Evolutionary conservation across 2,888 invertebrate species (phyloP), one percentile per base, ranked within the genome.

Genomic region (Drosophila maculinotata): DNA sequence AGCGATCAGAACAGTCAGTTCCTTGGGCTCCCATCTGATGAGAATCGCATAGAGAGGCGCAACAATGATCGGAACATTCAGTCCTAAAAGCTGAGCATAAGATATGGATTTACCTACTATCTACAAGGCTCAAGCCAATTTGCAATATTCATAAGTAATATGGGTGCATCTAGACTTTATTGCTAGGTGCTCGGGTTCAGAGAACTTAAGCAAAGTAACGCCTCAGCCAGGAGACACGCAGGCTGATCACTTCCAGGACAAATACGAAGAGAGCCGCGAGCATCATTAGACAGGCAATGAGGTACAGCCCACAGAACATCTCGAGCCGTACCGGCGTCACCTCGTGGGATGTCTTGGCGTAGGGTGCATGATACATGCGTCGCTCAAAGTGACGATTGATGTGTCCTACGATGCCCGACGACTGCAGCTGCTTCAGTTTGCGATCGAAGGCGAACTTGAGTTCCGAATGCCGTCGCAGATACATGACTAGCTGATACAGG

Each of bases 401-500:
- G n/a, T 79, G 25, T 1, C 57, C 20, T 0, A 77, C 57, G n/a
- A 90, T 85, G 0, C 90, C 90, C 0, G 84, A 62, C 8, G 68
- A 57, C n/a, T 65, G 70, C 2, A 90, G 54, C 14, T 78, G 72
- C 52, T 79, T 78, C 0, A 90, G 56, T 31, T 83, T 86, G 6
- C 73, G 63, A 56, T 90, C 81, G 36, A 90, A 75, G n/a, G 59
- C 49, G 1, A 67, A 54, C 39, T 74, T 76, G 0, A 84, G 53
- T 1, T 86, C 63, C 0, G 90, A 89, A 28, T 89, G 78, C 5
- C 86, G 86, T 0, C 62, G 67, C 60, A 89, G 54, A 8, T 71
- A 89, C 69, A 90, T 79, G 10, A 79, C 86, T 51, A 80, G 44
- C 39, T 87, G 88, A 25, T 78, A 72, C 1, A 72, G 31, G 48